A percentile compares a stretch with the other conserved stretches of the same genome.
Evolutionary conservation across 2,797 vertebrate species (phyloP).

Genomic region (Chlorospingus semifuscus): DNA sequence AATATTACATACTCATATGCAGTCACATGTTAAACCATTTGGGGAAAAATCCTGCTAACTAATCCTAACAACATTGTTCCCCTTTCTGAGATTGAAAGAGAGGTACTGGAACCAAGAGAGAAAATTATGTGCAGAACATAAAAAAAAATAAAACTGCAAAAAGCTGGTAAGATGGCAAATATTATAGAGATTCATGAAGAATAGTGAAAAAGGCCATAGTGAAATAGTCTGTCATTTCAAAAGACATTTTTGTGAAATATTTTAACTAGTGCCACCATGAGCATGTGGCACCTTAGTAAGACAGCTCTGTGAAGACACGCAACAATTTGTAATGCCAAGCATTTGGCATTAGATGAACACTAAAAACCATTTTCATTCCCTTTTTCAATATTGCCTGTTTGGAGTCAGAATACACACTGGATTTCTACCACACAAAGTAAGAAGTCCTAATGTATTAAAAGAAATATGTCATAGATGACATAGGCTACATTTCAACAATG

Average conservation of each 20-base stretch:
- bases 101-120: neutral
- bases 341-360: neutral
- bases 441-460: neutral
- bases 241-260: neutral
- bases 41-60: neutral
- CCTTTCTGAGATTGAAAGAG: neutral
- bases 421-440: neutral
- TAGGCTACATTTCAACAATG: neutral
- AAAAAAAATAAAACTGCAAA: neutral
- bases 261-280: neutral
- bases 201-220: neutral
- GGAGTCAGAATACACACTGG: fast-evolving
- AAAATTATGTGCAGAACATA: neutral
- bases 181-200: neutral
- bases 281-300: neutral
- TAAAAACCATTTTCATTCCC: neutral
- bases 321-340: neutral
- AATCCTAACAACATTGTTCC: neutral
- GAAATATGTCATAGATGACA: neutral
- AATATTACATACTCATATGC: neutral
- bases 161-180: neutral
- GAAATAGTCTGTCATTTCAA: neutral
- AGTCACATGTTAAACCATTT: neutral
- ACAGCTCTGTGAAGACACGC: neutral
- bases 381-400: neutral